phyloP scores from a whole-genome alignment of 2,113 vertebrate species.

The Smithornis capensis region DNA sequence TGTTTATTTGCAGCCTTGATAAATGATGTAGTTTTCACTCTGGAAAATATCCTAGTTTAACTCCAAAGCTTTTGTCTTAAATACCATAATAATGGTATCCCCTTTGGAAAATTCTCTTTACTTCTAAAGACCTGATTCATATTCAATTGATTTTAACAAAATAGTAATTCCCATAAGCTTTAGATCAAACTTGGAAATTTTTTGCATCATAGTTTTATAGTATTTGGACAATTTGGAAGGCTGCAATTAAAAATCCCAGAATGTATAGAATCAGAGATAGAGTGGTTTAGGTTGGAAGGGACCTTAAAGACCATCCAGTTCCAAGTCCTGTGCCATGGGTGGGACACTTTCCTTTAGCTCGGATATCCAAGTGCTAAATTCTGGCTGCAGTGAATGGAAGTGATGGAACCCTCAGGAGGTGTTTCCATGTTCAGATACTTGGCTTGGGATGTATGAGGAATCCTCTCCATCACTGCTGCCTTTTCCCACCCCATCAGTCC shows the following conservation, averaged over 20 bases:
- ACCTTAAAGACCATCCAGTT: not conserved
- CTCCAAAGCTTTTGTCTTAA: not conserved
- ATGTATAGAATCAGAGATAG: fast-evolving
- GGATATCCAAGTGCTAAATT: not conserved
- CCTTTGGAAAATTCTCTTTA: not conserved
- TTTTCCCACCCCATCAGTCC: not conserved
- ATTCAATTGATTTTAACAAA: not conserved
- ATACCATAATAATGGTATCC: not conserved
- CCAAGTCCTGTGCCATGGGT: not conserved
- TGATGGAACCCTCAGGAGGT: not conserved
- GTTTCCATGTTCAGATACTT: not conserved
- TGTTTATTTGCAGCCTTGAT: not conserved
- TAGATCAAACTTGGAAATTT: not conserved
- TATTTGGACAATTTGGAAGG: not conserved
- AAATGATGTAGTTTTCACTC: not conserved
- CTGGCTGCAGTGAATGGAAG: not conserved
- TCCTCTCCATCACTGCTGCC: not conserved
- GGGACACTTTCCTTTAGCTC: not conserved
- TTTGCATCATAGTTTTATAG: not conserved
- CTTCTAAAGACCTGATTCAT: not conserved
- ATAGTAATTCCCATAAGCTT: not conserved
- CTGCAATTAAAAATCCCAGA: not conserved
- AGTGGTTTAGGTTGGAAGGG: not conserved
- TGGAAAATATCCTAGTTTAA: not conserved
- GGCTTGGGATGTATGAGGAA: fast-evolving